Percentiles rank a stretch among this genome's conserved stretches.
Conservation (phyloP, 2,797 vertebrate species). For the Xiphorhynchus erythropygius region DNA sequence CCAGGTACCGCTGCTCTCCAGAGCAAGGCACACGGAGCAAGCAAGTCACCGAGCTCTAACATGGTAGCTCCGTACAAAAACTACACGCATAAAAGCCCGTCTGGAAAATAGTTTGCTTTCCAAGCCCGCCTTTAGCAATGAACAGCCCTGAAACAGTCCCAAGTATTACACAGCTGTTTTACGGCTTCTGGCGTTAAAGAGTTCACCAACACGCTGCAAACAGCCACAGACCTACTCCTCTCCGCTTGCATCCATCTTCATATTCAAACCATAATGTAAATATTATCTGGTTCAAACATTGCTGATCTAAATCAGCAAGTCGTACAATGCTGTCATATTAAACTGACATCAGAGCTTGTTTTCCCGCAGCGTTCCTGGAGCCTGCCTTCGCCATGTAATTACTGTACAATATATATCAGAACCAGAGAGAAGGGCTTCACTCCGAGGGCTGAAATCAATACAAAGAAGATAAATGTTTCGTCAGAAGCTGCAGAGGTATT, state of each 20-base stretch:
- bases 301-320: constrained; percentile 28
- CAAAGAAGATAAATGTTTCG: constrained; percentile 66
- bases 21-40: background rate
- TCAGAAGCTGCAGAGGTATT: constrained; percentile 54
- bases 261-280: background rate
- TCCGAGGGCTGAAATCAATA: constrained; percentile 66
- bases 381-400: constrained; percentile 69
- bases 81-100: background rate
- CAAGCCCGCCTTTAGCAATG: background rate
- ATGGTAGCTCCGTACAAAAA: background rate
- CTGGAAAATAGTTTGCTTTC: background rate
- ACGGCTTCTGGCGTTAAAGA: background rate
- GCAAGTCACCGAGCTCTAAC: background rate
- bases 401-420: constrained; percentile 71
- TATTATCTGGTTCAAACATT: background rate
- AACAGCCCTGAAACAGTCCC: background rate
- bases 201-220: background rate
- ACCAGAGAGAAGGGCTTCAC: constrained; percentile 68
- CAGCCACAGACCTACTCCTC: background rate
- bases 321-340: constrained; percentile 54
- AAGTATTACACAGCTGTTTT: background rate
- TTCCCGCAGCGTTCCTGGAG: constrained; percentile 51
- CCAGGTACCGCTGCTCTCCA: background rate
- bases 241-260: background rate
- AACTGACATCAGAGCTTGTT: constrained; percentile 65